Evolutionary conservation across 2,888 invertebrate genomes (phyloP).

Genomic region (Ethmia dodecea): DNA sequence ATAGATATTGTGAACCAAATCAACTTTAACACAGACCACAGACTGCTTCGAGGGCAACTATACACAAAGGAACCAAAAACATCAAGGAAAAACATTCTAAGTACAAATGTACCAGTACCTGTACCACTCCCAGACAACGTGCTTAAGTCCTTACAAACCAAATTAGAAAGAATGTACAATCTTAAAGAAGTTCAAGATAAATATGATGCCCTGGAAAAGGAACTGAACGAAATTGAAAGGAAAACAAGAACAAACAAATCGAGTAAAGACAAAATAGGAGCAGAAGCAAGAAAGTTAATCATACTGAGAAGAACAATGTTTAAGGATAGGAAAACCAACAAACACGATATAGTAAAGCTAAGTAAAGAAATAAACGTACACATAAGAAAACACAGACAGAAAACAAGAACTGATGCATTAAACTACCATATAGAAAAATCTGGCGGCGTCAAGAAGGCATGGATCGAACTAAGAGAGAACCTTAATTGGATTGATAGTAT

Average conservation of each 20-base stretch:
- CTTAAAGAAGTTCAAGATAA: background rate
- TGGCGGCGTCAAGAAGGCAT: conserved; percentile 1
- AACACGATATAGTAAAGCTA: background rate
- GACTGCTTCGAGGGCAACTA: background rate
- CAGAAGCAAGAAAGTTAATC: background rate
- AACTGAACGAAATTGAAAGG: background rate
- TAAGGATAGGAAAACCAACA: background rate
- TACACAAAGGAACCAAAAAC: background rate
- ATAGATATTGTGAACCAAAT: conserved; percentile 1
- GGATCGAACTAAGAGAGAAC: background rate
- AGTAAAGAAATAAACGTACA: conserved; percentile 1
- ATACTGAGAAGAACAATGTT: background rate
- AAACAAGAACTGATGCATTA: background rate
- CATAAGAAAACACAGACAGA: background rate
- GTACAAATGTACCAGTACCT: background rate
- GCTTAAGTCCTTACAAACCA: background rate
- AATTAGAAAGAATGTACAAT: background rate
- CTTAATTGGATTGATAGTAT: background rate
- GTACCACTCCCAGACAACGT: background rate
- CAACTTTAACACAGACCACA: conserved; percentile 2
- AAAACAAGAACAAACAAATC: background rate
- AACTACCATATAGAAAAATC: background rate
- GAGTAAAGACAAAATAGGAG: background rate
- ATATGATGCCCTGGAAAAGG: background rate
- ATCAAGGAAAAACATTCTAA: background rate